Evolutionary conservation across 2,888 invertebrate species (phyloP).

Genomic region (Dryomyza anilis): DNA sequence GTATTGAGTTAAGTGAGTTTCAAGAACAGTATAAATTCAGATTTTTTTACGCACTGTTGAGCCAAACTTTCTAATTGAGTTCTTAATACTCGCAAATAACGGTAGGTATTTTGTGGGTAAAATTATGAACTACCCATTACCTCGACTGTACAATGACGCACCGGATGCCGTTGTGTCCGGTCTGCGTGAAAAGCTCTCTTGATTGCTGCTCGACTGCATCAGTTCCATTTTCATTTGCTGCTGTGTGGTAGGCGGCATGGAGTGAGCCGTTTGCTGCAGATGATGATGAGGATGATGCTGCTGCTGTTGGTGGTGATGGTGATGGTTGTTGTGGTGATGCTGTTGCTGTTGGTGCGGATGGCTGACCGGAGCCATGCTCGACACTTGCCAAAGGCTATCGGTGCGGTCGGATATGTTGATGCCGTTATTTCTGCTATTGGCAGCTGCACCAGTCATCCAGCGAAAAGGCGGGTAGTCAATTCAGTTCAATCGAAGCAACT

Average conservation of each 20-base stretch:
- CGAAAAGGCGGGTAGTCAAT: too few relatives aligned
- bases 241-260: slow-evolving; percentile 31
- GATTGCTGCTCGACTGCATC: slow-evolving; percentile 43
- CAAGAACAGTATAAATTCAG: too few relatives aligned
- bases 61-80: too few relatives aligned
- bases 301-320: slow-evolving; percentile 39
- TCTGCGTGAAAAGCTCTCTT: slow-evolving; percentile 51
- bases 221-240: slow-evolving; percentile 37
- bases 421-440: slow-evolving; percentile 25
- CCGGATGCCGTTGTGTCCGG: slow-evolving; percentile 58
- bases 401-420: slow-evolving; percentile 56
- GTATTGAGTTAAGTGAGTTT: too few relatives aligned
- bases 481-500: too few relatives aligned
- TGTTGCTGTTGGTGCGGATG: slow-evolving; percentile 30
- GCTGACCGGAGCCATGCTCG: slow-evolving; percentile 35
- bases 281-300: too few relatives aligned
- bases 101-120: too few relatives aligned
- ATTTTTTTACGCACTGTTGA: too few relatives aligned
- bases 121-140: slow-evolving; percentile 52
- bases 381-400: slow-evolving; percentile 53
- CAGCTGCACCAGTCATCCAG: slow-evolving; percentile 8
- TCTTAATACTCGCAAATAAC: too few relatives aligned
- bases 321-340: slow-evolving; percentile 39
- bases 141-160: slow-evolving; percentile 59
- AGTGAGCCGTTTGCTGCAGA: slow-evolving; percentile 28